Base-by-base conservation (phyloP, 2,113 vertebrate species). In the Enhydra lutris region DNA sequence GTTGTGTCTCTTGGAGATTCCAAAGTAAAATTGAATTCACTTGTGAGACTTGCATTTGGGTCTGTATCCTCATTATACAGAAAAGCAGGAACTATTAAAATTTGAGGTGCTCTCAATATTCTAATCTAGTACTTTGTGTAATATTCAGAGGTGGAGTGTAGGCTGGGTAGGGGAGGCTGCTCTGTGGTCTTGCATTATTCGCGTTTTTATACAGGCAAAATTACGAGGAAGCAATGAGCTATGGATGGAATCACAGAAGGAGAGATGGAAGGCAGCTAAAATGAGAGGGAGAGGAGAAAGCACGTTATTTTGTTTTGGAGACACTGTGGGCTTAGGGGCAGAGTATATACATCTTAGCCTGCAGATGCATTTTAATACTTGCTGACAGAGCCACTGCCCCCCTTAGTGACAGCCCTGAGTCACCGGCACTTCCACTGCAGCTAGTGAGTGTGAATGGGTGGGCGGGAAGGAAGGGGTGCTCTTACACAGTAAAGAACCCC, bases 1-100 rank as follows among this genome's bases (percentile, higher is more conserved):
- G 65, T 59, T 93, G 69, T 82, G 39, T 73, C 61, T 92, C 52
- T 74, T 67, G 42, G 55, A 93, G 84, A 78, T 88, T 92, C 67
- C 55, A 61, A 65, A 94, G 39, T 83, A 65, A 89, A 95, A 87
- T 13, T 85, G 83, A 94, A 97, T 97, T 81, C 23, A 31, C 42
- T 73, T 82, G 52, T 94, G 80, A 94, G 42, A 87, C 57, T 76
- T 84, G 34, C 57, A 89, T 78, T 94, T 95, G 50, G 65, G 18
- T 87, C 57, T 89, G 24, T 78, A 24, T 82, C 13, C 34, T 96
- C 65, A 73, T 90, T 73, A 87, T 45, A 39, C 34, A 59, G 71
- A 42, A 89, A 63, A 87, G 18, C 7, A 74, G 8, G 20, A 52
- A 8, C 88, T 96, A 17, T 31, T 76, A 34, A 93, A 87, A 86